These are phyloP conservation scores for Melinaea menophilus DNA, from an alignment of 2,888 invertebrate genomes.

Conservation along the genomic window DNA sequence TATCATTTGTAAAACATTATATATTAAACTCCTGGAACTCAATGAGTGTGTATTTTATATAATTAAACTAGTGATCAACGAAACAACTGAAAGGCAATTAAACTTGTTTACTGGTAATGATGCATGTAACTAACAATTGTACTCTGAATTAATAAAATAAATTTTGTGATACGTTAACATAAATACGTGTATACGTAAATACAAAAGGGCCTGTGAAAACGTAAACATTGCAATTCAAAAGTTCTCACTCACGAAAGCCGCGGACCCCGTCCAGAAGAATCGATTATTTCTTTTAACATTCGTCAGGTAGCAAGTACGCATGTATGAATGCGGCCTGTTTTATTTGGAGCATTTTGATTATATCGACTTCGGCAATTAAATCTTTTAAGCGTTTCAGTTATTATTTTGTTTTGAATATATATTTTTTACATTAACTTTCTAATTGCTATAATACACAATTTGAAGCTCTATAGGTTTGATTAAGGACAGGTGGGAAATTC, in stretches of 20 bases:
- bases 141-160: not conserved
- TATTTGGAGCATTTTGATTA: conserved; percentile 36
- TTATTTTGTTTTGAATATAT: not conserved
- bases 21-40: no score
- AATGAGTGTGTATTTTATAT: no score
- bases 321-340: conserved; percentile 53
- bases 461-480: not conserved
- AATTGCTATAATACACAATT: not conserved
- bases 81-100: no score
- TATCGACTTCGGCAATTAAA: not conserved
- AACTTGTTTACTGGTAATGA: not conserved
- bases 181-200: not conserved
- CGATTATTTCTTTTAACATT: conserved; percentile 61
- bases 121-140: not conserved
- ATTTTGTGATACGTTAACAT: not conserved
- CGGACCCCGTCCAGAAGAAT: conserved; percentile 63
- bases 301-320: conserved; percentile 48
- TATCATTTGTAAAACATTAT: no score
- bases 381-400: not conserved
- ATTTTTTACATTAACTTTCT: not conserved
- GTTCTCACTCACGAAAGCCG: conserved; percentile 58
- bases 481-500: no score
- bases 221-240: conserved; percentile 59
- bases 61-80: not conserved
- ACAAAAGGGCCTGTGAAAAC: not conserved